Base-by-base conservation (phyloP, 1,140 invertebrate genomes). In the Drosophila virilis region DNA sequence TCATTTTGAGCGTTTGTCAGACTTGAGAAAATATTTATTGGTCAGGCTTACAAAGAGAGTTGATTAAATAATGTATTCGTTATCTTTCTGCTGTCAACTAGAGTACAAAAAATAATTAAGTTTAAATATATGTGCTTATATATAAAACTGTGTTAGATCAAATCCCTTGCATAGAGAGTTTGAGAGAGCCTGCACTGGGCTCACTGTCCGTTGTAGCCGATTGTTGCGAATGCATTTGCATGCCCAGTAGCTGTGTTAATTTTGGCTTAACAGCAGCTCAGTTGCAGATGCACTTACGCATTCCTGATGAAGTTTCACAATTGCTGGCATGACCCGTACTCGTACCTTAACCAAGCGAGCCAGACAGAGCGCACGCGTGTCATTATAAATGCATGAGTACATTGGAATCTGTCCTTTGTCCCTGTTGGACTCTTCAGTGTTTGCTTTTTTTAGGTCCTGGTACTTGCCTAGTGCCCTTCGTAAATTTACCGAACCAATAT, bases 301-400 rank as follows among this genome's bases (percentile, higher is more conserved):
- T 68, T 66, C 66, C 17, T 59, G 46, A 67, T 59, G 40, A 67
- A 45, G 38, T 43, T 46, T 22, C 38, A 22, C 43, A 52, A 50
- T 50, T 40, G 51, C 42, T 32, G 17, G 57, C 8, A 32, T 22
- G 22, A 8, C 17, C n/a, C 17, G 5, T 0, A 22, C 40, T 43
- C n/a, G 22, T 9, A 13, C 8, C 55, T 12, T 32, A 13, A 6
- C 7, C 13, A 32, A 22, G 54, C 12, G n/a, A 28, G 22, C 22
- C 4, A 28, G 6, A 17, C 12, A 55, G 50, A 40, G 38, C 54
- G 70, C 70, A 73, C 62, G 70, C 55, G 70, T 68, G 38, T 73
- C 80, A 83, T 86, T 77, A 60, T 54, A 50, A 79, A 86, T 86
- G 86, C 82, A 86, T 82, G 82, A 51, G 17, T 43, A 54, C 70